Conservation (phyloP, 2,113 vertebrate genomes). For the Felis catus region DNA sequence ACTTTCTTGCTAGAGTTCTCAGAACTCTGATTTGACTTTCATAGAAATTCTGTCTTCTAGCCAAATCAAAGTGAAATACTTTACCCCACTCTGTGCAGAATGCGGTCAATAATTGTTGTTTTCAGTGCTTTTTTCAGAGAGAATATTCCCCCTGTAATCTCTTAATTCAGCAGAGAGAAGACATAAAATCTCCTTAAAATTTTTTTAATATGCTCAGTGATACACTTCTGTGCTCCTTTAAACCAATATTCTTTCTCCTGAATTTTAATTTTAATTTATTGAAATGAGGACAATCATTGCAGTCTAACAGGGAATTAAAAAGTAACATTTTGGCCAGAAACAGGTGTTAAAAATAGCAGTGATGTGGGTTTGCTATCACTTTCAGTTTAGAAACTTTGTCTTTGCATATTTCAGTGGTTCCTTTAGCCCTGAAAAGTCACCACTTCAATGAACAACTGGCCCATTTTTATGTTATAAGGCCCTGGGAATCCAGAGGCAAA, state of each 20-base stretch:
- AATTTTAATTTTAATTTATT: slow-evolving; percentile 48
- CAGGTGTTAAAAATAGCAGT: background rate
- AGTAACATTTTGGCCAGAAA: background rate
- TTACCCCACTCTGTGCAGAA: background rate
- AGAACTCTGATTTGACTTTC: slow-evolving; percentile 5
- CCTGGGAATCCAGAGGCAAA: slow-evolving; percentile 64
- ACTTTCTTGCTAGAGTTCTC: background rate
- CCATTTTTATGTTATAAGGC: slow-evolving; percentile 59
- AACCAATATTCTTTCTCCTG: slow-evolving; percentile 25
- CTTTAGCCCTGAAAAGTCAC: background rate
- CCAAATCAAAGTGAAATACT: background rate
- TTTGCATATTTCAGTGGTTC: slow-evolving; percentile 28
- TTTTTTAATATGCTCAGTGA: background rate
- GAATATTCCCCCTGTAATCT: background rate
- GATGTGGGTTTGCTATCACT: background rate
- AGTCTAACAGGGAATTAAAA: background rate
- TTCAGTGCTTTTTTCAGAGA: background rate
- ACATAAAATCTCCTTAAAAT: background rate
- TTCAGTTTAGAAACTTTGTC: slow-evolving; percentile 9
- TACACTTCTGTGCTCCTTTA: slow-evolving; percentile 26
- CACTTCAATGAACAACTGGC: slow-evolving; percentile 19
- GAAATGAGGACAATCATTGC: background rate
- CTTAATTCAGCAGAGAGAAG: background rate
- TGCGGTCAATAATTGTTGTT: background rate
- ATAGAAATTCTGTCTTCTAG: background rate